Evolutionary conservation across 2,113 vertebrate genomes (phyloP).

Genomic region (Salminus brasiliensis): DNA sequence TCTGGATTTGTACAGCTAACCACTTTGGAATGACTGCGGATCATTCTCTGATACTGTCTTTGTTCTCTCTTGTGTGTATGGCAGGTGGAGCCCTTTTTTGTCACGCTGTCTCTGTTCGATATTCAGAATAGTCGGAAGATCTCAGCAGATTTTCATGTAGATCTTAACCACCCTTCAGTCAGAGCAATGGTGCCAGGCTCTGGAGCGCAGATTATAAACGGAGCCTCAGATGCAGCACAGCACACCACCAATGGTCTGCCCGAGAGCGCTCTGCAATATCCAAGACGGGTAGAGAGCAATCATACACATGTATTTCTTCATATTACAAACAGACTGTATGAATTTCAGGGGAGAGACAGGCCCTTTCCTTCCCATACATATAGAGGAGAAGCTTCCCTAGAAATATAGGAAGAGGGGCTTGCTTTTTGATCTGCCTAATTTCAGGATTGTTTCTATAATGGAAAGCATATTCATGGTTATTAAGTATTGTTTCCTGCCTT

Average conservation of each 20-base stretch:
- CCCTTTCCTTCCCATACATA: too few species aligned
- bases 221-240: slow-evolving; percentile 78
- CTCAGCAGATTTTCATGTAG: slow-evolving; percentile 95
- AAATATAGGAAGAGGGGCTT: too few species aligned
- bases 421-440: slow-evolving; percentile 7
- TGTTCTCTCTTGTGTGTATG: slow-evolving; percentile 7
- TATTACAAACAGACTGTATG: background rate
- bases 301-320: background rate
- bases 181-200: slow-evolving; percentile 82
- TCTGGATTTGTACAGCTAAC: background rate
- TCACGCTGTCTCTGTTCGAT: slow-evolving; percentile 93
- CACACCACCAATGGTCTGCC: slow-evolving; percentile 74
- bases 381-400: too few species aligned
- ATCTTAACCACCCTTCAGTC: slow-evolving; percentile 92
- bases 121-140: slow-evolving; percentile 92
- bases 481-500: background rate
- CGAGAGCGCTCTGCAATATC: slow-evolving; percentile 86
- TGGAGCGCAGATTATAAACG: slow-evolving; percentile 79
- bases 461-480: background rate
- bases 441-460: background rate
- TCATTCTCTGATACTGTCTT: background rate
- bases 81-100: slow-evolving; percentile 97
- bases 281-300: slow-evolving; percentile 83
- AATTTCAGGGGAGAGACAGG: background rate
- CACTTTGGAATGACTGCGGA: too few species aligned